Percentiles rank a stretch among this genome's conserved stretches.
phyloP scores from a whole-genome alignment of 2,888 invertebrate species.

The Chamaedrilus cognettii region DNA sequence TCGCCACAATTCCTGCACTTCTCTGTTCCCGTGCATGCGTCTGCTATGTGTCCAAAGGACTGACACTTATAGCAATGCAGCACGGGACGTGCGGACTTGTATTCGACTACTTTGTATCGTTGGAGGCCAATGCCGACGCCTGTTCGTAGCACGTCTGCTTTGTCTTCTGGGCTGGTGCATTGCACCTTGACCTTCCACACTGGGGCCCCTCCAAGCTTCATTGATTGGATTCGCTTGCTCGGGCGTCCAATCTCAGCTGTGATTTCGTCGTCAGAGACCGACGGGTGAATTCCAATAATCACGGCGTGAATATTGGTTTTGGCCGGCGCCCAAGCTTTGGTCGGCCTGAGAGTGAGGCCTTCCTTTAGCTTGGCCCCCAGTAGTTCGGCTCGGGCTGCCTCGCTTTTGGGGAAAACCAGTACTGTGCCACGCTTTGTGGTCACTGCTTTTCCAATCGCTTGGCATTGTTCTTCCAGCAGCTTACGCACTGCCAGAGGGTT shows the following conservation, averaged over 20 bases:
- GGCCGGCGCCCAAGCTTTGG: neutral
- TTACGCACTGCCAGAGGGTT: neutral
- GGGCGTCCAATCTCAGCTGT: neutral
- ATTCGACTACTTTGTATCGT: neutral
- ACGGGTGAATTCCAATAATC: neutral
- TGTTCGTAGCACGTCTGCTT: neutral
- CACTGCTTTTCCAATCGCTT: neutral
- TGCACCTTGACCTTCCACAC: neutral
- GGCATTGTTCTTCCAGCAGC: neutral
- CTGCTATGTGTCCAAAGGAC: neutral
- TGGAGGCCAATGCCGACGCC: neutral
- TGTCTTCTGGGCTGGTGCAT: neutral
- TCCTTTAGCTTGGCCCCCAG: neutral
- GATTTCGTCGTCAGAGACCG: neutral
- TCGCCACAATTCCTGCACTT: neutral
- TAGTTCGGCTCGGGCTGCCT: neutral
- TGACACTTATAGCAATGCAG: neutral
- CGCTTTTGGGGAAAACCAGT: neutral
- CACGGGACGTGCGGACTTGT: neutral
- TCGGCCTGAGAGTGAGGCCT: neutral
- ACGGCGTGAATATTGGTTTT: neutral
- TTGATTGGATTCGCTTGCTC: neutral
- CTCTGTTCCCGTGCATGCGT: neutral
- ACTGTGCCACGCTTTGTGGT: neutral
- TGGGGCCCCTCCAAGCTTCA: neutral